phyloP scores from a whole-genome alignment of 2,797 vertebrate species.

The Odontamblyopus lacepedii region DNA sequence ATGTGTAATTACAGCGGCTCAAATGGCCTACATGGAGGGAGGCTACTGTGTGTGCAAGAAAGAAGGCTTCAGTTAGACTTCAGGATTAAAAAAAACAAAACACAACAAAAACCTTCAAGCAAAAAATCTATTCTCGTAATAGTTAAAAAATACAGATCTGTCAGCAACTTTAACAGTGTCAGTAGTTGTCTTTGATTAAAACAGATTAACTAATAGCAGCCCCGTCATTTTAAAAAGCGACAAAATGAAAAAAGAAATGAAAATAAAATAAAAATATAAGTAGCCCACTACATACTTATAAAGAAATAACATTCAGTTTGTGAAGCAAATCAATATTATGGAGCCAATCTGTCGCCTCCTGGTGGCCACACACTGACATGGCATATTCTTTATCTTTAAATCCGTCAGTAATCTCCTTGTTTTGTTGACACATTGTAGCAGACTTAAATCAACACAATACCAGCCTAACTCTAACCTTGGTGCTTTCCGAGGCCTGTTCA shows the following conservation, averaged over 20 bases:
- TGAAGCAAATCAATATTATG: neutral
- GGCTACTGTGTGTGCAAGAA: neutral
- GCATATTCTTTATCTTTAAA: slow-evolving; percentile 7
- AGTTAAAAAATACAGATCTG: neutral
- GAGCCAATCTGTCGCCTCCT: slow-evolving; percentile 45
- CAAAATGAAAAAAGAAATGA: neutral
- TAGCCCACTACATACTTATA: neutral
- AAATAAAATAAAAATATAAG: neutral
- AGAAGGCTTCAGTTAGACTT: neutral
- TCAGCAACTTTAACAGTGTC: neutral
- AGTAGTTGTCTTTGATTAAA: neutral
- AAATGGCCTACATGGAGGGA: neutral
- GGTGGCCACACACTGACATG: slow-evolving; percentile 29
- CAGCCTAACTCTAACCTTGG: neutral
- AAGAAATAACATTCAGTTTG: too few species aligned
- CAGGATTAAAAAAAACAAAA: neutral
- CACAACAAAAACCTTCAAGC: neutral
- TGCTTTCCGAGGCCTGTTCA: neutral
- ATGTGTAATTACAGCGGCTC: slow-evolving; percentile 43
- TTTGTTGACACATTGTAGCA: neutral
- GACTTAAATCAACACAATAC: neutral
- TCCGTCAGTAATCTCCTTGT: slow-evolving; percentile 2
- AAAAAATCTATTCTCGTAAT: neutral
- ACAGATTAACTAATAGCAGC: neutral
- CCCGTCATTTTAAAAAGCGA: neutral